Conservation (phyloP, 1,140 invertebrate species). For the Pteromalus puparum region DNA sequence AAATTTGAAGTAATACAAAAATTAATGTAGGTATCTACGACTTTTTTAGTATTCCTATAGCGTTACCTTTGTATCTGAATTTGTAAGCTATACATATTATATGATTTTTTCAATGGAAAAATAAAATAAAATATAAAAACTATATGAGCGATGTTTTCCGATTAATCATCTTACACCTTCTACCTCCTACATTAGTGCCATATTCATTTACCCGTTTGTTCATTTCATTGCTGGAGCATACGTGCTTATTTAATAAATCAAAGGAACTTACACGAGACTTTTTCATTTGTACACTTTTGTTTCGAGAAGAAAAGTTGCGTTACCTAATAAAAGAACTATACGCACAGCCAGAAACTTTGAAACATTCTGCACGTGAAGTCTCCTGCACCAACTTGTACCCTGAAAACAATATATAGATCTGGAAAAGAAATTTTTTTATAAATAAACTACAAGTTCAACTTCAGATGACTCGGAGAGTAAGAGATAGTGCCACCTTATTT, state of each 20-base stretch:
- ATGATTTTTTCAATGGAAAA: conserved; percentile 41
- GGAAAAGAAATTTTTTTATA: background rate
- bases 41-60: conserved; percentile 6
- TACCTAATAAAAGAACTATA: background rate
- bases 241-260: background rate
- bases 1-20: background rate
- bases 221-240: too few species aligned
- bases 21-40: background rate
- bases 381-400: background rate
- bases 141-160: background rate
- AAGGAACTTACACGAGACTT: background rate
- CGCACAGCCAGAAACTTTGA: background rate
- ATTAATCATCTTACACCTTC: background rate
- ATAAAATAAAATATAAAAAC: conserved; percentile 11
- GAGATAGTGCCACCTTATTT: too few species aligned
- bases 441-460: background rate
- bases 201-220: background rate
- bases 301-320: conserved; percentile 17
- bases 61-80: conserved; percentile 35
- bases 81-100: conserved; percentile 5
- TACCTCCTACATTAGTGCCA: background rate
- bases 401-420: background rate
- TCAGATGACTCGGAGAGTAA: too few species aligned
- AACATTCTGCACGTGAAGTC: background rate
- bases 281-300: background rate